Evolutionary conservation across 1,140 invertebrate species (phyloP).

Genomic region (Procambarus clarkii): DNA sequence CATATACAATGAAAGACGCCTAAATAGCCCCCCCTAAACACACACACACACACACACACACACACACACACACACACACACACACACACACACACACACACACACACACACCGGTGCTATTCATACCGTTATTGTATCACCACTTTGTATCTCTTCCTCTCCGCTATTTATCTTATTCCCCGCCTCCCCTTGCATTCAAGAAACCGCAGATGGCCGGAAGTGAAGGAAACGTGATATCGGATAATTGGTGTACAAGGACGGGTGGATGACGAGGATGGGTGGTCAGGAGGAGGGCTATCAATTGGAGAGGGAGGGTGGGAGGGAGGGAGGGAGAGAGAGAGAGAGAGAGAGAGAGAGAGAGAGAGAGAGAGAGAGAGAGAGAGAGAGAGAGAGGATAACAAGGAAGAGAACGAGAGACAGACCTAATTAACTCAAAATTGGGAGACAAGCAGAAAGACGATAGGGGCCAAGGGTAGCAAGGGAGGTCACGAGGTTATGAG

Average conservation of each 20-base stretch:
- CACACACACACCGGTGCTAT: not conserved
- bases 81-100: constrained; percentile 14
- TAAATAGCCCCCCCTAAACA: too few species aligned
- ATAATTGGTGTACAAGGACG: constrained; percentile 36
- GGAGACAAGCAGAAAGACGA: too few species aligned
- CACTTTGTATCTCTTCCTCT: constrained; percentile 34
- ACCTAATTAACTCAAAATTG: too few species aligned
- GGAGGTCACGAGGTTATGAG: not conserved
- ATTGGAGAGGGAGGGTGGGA: constrained; percentile 18
- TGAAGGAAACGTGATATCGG: constrained; percentile 39
- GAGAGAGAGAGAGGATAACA: constrained; percentile 7
- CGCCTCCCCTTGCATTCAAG: constrained; percentile 50
- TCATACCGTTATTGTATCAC: constrained; percentile 29
- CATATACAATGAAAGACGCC: too few species aligned
- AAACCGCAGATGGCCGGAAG: constrained; percentile 61
- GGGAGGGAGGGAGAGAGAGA: constrained; percentile 43
- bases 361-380: constrained; percentile 39
- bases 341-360: constrained; percentile 40
- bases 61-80: constrained; percentile 14
- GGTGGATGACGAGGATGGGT: not conserved
- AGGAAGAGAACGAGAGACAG: not conserved
- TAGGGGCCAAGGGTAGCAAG: not conserved
- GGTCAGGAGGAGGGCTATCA: not conserved
- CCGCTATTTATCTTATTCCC: constrained; percentile 53
- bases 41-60: too few species aligned